Evolutionary conservation across 2,113 vertebrate species (phyloP).

Genomic region (Colaptes auratus): DNA sequence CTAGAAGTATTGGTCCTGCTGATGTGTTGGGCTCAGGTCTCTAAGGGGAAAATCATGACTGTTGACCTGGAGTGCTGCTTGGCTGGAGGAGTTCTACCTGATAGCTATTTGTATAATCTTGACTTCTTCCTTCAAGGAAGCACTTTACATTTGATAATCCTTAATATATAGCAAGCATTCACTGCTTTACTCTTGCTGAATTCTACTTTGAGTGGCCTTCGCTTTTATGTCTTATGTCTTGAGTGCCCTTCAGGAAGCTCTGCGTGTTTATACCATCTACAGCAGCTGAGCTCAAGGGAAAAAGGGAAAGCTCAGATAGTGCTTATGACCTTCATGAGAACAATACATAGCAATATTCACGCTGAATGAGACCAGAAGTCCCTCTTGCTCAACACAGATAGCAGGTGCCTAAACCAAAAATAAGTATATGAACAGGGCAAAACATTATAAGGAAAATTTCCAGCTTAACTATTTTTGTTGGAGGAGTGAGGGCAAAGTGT

Average conservation of each 20-base stretch:
- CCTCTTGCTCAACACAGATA: background rate
- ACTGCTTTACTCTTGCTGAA: background rate
- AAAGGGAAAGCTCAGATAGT: background rate
- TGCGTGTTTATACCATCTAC: background rate
- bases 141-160: background rate
- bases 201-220: background rate
- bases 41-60: background rate
- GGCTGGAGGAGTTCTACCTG: background rate
- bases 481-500: background rate
- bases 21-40: background rate
- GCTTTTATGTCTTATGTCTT: background rate
- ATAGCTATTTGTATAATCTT: background rate
- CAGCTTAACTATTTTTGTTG: slow-evolving; percentile 7
- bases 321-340: background rate
- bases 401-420: background rate
- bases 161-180: background rate
- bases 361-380: background rate
- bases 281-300: background rate
- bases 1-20: background rate
- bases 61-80: background rate
- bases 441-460: background rate
- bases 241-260: background rate
- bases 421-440: background rate
- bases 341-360: background rate
- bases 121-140: background rate